Evolutionary conservation across 2,888 invertebrate species (phyloP), one percentile per base, ranked within the genome.

Genomic region (Amblyjoppa fuscipennis): DNA sequence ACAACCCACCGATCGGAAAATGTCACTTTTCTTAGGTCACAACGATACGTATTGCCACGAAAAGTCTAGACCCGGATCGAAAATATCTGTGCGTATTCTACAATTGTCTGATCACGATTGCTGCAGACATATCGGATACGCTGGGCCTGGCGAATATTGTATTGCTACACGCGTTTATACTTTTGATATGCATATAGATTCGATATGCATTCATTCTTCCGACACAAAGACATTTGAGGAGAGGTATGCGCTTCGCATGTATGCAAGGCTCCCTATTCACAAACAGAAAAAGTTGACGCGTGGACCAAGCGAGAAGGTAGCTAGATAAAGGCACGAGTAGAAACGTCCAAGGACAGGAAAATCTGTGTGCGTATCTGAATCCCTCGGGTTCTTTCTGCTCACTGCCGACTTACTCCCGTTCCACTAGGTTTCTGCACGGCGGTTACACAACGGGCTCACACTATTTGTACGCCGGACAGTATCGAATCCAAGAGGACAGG

Each of bases 331-430:
- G 20, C 20, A 13, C 25, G 34, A 25, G 51, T 59, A 28, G 59
- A 66, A 34, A 31, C 34, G 13, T 66, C 20, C 51, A 38, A 34
- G 34, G 13, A 66, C 66, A 13, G 25, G 34, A 6, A 34, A 34
- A 66, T 25, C 9, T 20, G 51, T 34, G 66, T 41, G 41, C 66
- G 51, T 59, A 74, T 77, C 78, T 74, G 77, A 78, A 77, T 81
- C 84, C 74, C 81, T 78, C 20, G 74, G 28, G 70, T 85, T 81
- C 68, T 79, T 75, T 75, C 64, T 38, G 38, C 53, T 78, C 74
- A 70, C 69, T 69, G 41, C 84, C 84, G 73, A 64, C 61, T 81
- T 61, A 68, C 71, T 70, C 68, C 51, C 70, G 45, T 70, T 34
- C 59, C 59, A 73, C 64, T 28, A 64, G 45, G 49, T 77, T 66